phyloP scores from a whole-genome alignment of 2,113 vertebrate species.

The Sprattus sprattus region DNA sequence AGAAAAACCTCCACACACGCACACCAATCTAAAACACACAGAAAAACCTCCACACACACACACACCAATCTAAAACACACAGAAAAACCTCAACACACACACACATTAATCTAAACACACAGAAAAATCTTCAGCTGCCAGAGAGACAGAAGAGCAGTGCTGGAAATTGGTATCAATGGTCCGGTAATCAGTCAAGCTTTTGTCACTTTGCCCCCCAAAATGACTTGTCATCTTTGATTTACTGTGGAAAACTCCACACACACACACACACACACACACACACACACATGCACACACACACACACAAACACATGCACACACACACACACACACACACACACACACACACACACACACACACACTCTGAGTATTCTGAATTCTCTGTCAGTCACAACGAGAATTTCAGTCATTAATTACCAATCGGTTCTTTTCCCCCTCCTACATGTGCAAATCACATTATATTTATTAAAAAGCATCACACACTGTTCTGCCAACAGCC shows the following conservation, averaged over 20 bases:
- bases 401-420: neutral
- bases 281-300: no score
- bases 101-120: neutral
- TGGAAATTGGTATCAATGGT: conserved; percentile 57
- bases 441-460: neutral
- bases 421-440: neutral
- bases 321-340: no score
- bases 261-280: no score
- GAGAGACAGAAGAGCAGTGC: conserved; percentile 46
- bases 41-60: no score
- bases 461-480: neutral
- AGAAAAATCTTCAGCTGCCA: neutral
- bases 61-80: neutral
- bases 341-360: no score
- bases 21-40: no score
- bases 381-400: conserved; percentile 30
- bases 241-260: conserved; percentile 42
- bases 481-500: neutral
- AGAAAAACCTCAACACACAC: neutral
- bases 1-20: no score
- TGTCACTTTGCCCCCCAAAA: conserved; percentile 49
- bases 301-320: no score
- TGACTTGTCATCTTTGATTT: conserved; percentile 56
- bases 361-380: conserved; percentile 27
- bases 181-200: conserved; percentile 56